phyloP scores from a whole-genome alignment of 2,888 invertebrate genomes.

The Chloromyia formosa region DNA sequence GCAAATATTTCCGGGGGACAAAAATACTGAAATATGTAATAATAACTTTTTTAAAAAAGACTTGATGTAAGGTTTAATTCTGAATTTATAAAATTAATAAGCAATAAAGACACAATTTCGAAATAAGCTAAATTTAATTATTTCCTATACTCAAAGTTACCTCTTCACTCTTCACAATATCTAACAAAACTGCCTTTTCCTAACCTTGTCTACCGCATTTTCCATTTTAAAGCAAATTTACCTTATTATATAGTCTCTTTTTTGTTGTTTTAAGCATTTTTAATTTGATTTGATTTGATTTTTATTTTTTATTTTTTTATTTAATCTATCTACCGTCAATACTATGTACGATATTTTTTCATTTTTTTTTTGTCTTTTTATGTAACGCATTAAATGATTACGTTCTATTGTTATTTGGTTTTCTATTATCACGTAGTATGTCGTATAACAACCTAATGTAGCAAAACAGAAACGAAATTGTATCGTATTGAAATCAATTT shows the following conservation, averaged over 20 bases:
- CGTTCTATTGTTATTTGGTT: conserved; percentile 24
- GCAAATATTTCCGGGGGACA: too few relatives aligned
- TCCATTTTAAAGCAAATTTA: conserved; percentile 30
- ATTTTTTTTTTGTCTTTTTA: conserved; percentile 3
- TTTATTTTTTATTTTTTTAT: neutral
- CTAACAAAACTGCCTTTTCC: neutral
- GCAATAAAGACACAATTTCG: too few relatives aligned
- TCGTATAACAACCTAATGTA: conserved; percentile 9
- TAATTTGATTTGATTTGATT: conserved; percentile 30
- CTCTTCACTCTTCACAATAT: neutral
- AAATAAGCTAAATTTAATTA: too few relatives aligned
- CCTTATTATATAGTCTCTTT: conserved; percentile 21
- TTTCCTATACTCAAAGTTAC: too few relatives aligned
- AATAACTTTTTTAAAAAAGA: too few relatives aligned
- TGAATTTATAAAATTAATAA: too few relatives aligned
- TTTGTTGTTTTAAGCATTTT: conserved; percentile 9
- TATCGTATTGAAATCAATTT: neutral
- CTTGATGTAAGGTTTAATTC: too few relatives aligned
- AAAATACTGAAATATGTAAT: too few relatives aligned
- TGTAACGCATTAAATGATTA: conserved; percentile 27
- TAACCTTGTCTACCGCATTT: neutral
- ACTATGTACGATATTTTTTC: conserved; percentile 32
- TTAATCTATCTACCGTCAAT: conserved; percentile 42
- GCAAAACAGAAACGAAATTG: neutral
- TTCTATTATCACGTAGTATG: conserved; percentile 31